Conservation (phyloP, 2,888 invertebrate genomes). For the Rhyacophila evoluta region DNA sequence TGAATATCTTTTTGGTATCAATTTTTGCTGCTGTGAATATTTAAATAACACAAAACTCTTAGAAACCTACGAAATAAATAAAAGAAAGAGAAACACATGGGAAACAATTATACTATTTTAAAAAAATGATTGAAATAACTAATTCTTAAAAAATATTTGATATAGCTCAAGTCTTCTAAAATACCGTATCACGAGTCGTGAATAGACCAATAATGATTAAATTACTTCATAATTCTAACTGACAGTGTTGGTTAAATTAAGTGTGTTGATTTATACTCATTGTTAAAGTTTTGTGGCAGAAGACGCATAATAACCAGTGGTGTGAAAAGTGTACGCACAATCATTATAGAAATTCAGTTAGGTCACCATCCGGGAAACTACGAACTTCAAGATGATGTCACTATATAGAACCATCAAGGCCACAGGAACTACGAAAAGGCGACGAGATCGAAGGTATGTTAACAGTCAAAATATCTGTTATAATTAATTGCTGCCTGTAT, state of each 20-base stretch:
- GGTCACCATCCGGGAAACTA: constrained; percentile 26
- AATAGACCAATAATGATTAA: neutral
- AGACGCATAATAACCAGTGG: neutral
- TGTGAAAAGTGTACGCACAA: neutral
- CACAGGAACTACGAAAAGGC: constrained; percentile 67
- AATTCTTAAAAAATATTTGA: neutral
- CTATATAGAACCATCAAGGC: constrained; percentile 71
- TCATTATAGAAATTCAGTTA: neutral
- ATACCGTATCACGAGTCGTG: neutral
- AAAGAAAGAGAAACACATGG: no score
- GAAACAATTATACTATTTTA: no score
- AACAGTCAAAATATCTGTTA: neutral
- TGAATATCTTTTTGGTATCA: no score
- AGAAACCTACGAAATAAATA: no score
- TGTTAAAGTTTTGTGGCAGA: neutral
- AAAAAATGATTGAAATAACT: no score
- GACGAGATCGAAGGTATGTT: constrained; percentile 66
- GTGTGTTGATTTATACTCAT: neutral
- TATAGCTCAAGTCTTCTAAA: neutral
- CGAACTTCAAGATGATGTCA: constrained; percentile 68
- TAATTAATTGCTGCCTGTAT: no score
- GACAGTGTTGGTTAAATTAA: neutral
- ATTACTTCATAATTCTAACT: no score
- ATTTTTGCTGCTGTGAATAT: no score
- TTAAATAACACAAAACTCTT: no score